These are phyloP conservation scores for Lutjanus campechanus DNA, from an alignment of 2,797 vertebrate genomes.

Conservation along the genomic window DNA sequence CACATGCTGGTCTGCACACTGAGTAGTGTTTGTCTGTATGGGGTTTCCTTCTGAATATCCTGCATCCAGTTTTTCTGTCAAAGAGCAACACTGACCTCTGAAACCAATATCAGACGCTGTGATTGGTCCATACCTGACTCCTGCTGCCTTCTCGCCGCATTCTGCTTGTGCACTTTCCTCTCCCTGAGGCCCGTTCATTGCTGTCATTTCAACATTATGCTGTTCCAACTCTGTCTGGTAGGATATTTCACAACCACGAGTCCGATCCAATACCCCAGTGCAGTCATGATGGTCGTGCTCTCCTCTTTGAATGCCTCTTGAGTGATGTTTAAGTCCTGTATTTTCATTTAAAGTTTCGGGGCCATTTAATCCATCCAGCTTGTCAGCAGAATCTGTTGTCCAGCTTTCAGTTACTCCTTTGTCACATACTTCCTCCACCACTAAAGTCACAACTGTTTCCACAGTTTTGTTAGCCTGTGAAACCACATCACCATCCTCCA, in stretches of 20 bases:
- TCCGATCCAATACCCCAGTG: slow-evolving; percentile 43
- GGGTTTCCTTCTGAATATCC: slow-evolving; percentile 36
- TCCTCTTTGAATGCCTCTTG: slow-evolving; percentile 41
- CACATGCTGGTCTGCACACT: slow-evolving; percentile 34
- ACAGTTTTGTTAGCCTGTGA: slow-evolving; percentile 29
- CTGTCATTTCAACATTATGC: slow-evolving; percentile 52
- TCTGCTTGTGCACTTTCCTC: slow-evolving; percentile 55
- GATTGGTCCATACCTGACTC: slow-evolving; percentile 21
- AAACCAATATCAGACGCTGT: slow-evolving; percentile 48
- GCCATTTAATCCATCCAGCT: slow-evolving; percentile 54
- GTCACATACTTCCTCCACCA: slow-evolving; percentile 40
- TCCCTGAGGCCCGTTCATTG: slow-evolving; percentile 36
- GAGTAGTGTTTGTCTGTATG: slow-evolving; percentile 23
- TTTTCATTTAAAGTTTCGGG: slow-evolving; percentile 57
- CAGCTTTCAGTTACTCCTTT: slow-evolving; percentile 43
- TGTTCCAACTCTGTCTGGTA: slow-evolving; percentile 62
- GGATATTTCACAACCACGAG: slow-evolving; percentile 57
- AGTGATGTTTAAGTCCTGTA: slow-evolving; percentile 39
- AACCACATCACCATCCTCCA: slow-evolving; percentile 49
- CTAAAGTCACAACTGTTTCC: slow-evolving; percentile 42
- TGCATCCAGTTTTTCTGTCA: slow-evolving; percentile 36
- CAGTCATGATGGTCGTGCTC: slow-evolving; percentile 37
- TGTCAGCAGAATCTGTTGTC: slow-evolving; percentile 40
- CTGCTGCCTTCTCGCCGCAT: slow-evolving; percentile 23
- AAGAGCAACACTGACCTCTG: slow-evolving; percentile 48